Base-by-base conservation (phyloP, 2,113 vertebrate genomes). In the Chaetodon trifascialis region DNA sequence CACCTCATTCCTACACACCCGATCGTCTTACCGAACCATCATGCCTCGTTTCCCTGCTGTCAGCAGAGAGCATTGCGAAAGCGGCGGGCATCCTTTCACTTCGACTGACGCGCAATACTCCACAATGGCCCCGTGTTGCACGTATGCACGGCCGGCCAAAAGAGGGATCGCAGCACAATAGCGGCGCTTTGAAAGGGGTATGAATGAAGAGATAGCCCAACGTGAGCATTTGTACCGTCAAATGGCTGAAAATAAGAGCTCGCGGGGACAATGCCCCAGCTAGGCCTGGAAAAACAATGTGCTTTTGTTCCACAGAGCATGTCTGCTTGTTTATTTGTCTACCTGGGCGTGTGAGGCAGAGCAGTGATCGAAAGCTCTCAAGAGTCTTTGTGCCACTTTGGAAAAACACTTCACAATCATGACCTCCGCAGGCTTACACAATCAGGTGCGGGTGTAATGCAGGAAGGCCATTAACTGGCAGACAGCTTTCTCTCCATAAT, bases 131-230 rank as follows among this genome's bases (percentile, higher is more conserved):
- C 75, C 23, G 34, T 64, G 80, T 44, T 11, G 30, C 85, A 82
- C 51, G 60, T 58, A 42, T 44, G 84, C 85, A 80, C 21, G 21
- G 64, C 60, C 67, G 9, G 80, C 77, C 89, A 89, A 85, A 80
- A 82, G 56, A 65, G 80, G 82, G 81, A 86, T 90, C 80, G 66
- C 63, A 11, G 62, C 62, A 88, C 86, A 91, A 91, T 79, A 38
- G 73, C 11, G 60, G 46, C 0, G 81, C 68, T 84, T 81, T 89
- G 65, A 79, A 83, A 88, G 67, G 59, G 67, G 19, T 19, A 52
- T 63, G 75, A 81, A 90, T 88, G 68, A 42, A 79, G 72, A 88
- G 80, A 85, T 38, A n/a, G 54, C 58, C 76, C 71, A 75, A 63
- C 40, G 7, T 76, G 73, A 87, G 74, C 80, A 59, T 85, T 82